Conservation (phyloP, 2,888 invertebrate genomes). For the Itoplectis maculator region DNA sequence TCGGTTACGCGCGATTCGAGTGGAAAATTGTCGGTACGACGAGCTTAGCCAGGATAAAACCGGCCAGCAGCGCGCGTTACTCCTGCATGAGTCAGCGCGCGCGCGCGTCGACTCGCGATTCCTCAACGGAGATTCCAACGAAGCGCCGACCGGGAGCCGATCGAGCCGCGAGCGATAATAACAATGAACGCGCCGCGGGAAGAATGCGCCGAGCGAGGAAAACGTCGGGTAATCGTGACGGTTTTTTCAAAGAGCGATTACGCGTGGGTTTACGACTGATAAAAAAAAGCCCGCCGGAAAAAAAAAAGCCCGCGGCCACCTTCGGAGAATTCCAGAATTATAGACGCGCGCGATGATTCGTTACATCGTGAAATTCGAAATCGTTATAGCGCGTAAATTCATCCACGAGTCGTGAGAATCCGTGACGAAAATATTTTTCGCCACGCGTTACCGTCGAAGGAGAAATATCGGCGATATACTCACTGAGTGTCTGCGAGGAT, state of each 20-base stretch:
- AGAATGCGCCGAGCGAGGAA: neutral
- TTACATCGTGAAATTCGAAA: neutral
- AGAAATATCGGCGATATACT: constrained; percentile 26
- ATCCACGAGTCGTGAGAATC: too few species aligned
- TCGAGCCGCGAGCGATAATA: neutral
- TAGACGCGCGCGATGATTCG: neutral
- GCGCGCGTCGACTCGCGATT: neutral
- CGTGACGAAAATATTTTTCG: too few species aligned
- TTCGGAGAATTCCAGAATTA: too few species aligned
- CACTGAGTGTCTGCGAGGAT: constrained; percentile 30
- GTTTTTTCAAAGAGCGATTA: neutral
- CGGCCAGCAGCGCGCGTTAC: too few species aligned
- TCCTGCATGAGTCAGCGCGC: neutral
- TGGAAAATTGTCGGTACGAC: neutral
- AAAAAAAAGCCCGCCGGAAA: too few species aligned
- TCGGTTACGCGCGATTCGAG: too few species aligned
- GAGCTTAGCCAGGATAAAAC: neutral
- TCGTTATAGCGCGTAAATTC: too few species aligned
- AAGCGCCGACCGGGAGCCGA: neutral
- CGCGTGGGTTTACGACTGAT: too few species aligned
- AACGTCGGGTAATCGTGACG: neutral
- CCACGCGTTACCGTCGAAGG: too few species aligned
- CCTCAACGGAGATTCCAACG: neutral
- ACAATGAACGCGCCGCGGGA: neutral
- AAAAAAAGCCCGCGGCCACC: too few species aligned